Base-by-base conservation (phyloP, 2,888 invertebrate genomes). In the Erebia aethiops region DNA sequence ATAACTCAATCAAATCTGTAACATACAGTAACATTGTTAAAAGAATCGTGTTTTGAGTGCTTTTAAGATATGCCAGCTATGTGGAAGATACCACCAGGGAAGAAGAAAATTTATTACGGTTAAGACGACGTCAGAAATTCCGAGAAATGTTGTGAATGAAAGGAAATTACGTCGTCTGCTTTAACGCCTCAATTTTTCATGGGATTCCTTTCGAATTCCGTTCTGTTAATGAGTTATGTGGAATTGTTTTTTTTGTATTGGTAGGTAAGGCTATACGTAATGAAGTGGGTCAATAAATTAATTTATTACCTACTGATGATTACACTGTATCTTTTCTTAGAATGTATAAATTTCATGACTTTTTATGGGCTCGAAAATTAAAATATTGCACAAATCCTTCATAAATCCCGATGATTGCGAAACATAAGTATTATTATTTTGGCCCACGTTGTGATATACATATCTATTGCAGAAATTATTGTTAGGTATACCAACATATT, bases 41-140 rank as follows among this genome's bases (percentile, higher is more conserved):
- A 35, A 56, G 52, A 67, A 62, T 57, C 13, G 49, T 49, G 43
- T 16, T 18, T 35, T 41, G n/a, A n/a, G 14, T 21, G 54, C 56
- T 69, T 57, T 69, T 16, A 58, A 69, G 41, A 49, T 57, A 60
- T 65, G 35, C 58, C 41, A 51, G 57, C 14, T 41, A 65, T 66
- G 41, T 18, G 7, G 10, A 62, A 51, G 56, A 68, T 67, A 60
- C 26, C 62, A 68, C 54, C 57, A 21, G 46, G 49, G 46, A 52
- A 51, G 46, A 51, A 63, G 66, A 71, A 61, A 64, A 74, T 74
- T 74, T 74, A 74, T 70, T 51, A 61, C 21, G 46, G 64, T 70
- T 51, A n/a, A 4, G 14, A n/a, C 26, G 1, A 61, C 54, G 35
- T 67, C 26, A 51, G 52, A 73, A 58, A 66, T 67, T 65, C 66